These are phyloP conservation scores for Alsophila aescularia DNA, from an alignment of 2,888 invertebrate genomes.

Conservation along the genomic window DNA sequence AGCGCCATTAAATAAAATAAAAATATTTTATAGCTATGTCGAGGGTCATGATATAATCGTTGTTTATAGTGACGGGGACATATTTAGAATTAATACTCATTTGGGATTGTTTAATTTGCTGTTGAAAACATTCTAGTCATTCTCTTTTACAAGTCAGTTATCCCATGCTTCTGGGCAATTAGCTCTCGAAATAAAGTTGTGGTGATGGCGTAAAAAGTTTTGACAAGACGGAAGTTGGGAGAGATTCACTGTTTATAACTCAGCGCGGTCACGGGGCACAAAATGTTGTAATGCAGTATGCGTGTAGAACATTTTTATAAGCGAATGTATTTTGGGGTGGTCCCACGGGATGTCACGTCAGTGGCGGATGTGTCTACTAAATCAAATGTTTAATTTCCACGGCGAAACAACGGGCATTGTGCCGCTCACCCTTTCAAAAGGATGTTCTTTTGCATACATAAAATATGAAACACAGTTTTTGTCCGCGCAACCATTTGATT, in stretches of 20 bases:
- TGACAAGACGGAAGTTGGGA: constrained; percentile 31
- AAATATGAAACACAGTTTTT: constrained; percentile 30
- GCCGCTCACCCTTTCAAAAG: constrained; percentile 53
- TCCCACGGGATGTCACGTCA: constrained; percentile 66
- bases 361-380: constrained; percentile 67
- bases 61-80: constrained; percentile 54
- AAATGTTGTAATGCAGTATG: constrained; percentile 57
- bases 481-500: constrained; percentile 34
- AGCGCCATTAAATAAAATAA: constrained; percentile 76
- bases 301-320: constrained; percentile 60
- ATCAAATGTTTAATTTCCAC: constrained; percentile 78
- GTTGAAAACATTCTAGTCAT: constrained; percentile 49
- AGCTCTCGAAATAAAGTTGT: constrained; percentile 53
- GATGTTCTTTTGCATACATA: constrained; percentile 40
- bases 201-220: constrained; percentile 55
- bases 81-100: constrained; percentile 56
- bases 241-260: constrained; percentile 48
- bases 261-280: constrained; percentile 7
- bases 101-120: constrained; percentile 63
- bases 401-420: constrained; percentile 67
- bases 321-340: constrained; percentile 47
- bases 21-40: constrained; percentile 70
- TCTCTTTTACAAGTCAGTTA: constrained; percentile 49
- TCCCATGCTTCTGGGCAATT: constrained; percentile 59
- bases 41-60: constrained; percentile 60